A percentile compares a stretch with the other conserved stretches of the same genome.
Conservation (phyloP, 2,797 vertebrate species). For the Phrynocephalus guinanensis region DNA sequence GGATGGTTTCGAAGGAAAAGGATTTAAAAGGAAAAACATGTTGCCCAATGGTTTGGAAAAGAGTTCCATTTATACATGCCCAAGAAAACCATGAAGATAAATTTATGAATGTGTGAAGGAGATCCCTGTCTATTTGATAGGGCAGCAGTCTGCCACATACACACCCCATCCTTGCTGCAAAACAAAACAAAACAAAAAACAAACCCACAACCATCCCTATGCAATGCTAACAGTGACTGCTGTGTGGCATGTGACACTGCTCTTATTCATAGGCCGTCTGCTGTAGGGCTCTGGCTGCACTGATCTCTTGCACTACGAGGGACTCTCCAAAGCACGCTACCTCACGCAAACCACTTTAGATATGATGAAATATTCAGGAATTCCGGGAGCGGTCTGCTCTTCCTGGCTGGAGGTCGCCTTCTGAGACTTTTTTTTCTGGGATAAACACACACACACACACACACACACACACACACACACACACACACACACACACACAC, state of each 20-base stretch:
- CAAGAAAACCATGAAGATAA: not conserved
- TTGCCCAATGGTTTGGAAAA: not conserved
- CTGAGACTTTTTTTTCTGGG: not conserved
- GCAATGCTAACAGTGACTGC: no score
- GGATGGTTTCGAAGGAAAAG: not conserved
- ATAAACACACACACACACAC: no score
- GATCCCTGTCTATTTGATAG: no score
- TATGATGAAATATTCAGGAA: constrained; percentile 9
- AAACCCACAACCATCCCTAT: not conserved
- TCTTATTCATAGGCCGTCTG: not conserved
- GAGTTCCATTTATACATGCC: not conserved
- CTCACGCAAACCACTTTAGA: not conserved
- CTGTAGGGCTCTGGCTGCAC: not conserved
- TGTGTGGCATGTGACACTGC: no score
- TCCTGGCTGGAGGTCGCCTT: not conserved
- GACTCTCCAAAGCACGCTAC: not conserved
- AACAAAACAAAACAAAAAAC: not conserved
- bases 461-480: no score
- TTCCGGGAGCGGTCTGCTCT: not conserved
- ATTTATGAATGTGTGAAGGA: not conserved
- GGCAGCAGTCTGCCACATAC: not conserved
- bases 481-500: no score
- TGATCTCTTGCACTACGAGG: not conserved
- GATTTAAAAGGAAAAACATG: not conserved
- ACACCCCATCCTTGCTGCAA: not conserved